These are phyloP conservation scores for Porites rus DNA, from an alignment of 92 coral and sea anemone species.

Conservation along the genomic window DNA sequence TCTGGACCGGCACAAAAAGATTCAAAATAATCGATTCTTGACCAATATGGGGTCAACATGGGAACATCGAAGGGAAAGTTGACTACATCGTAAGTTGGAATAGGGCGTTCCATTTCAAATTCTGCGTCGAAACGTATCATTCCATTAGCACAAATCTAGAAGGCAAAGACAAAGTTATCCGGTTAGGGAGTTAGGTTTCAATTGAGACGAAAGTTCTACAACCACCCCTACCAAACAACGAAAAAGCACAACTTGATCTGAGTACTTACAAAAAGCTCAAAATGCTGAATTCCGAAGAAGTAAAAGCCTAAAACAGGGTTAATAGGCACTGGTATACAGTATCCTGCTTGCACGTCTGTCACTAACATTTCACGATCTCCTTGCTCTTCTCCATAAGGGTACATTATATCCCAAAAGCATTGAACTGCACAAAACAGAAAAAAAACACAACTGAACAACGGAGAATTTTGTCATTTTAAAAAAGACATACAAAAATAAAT, in stretches of 20 bases:
- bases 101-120: neutral
- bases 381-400: slow-evolving; percentile 33
- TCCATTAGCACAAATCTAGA: slow-evolving; percentile 44
- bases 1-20: slow-evolving; percentile 7
- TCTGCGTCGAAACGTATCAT: slow-evolving; percentile 4
- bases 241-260: neutral
- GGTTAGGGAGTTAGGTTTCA: no score
- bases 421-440: slow-evolving; percentile 21
- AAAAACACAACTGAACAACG: neutral
- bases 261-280: slow-evolving; percentile 21
- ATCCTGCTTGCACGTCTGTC: neutral
- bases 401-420: slow-evolving; percentile 42
- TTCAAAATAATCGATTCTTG: neutral
- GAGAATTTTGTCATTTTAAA: neutral
- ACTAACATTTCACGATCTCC: slow-evolving; percentile 3
- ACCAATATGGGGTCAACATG: slow-evolving; percentile 37
- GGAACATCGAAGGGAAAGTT: neutral
- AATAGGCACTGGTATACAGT: neutral
- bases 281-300: slow-evolving; percentile 16
- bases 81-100: neutral
- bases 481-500: neutral
- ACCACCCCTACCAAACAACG: neutral
- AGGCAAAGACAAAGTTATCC: neutral
- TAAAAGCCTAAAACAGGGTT: neutral
- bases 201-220: no score